Evolutionary conservation across 2,797 vertebrate genomes (phyloP).

Genomic region (Takifugu rubripes): DNA sequence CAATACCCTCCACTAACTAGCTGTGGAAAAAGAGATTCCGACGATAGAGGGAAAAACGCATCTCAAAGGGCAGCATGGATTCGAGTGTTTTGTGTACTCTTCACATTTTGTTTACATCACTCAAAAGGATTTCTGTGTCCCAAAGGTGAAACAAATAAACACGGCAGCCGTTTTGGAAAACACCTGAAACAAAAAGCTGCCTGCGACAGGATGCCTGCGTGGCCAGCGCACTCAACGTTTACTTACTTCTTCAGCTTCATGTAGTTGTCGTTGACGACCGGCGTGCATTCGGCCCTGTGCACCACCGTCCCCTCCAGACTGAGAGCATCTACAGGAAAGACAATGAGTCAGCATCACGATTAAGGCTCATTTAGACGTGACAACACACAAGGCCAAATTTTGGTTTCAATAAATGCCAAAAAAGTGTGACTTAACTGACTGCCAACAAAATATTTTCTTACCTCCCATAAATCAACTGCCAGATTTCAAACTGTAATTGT

Average conservation of each 20-base stretch:
- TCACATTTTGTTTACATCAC: constrained; percentile 12
- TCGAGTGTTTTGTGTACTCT: constrained; percentile 18
- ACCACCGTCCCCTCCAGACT: constrained; percentile 89
- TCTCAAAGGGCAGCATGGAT: constrained; percentile 29
- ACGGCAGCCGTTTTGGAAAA: constrained; percentile 10
- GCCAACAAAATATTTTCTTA: no score
- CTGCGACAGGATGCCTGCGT: no score
- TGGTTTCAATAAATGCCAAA: no score
- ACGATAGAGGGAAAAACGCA: constrained; percentile 25
- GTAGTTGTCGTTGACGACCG: constrained; percentile 86
- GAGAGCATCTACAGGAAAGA: constrained; percentile 78
- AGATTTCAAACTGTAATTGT: no score
- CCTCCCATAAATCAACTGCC: neutral
- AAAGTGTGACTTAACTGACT: no score
- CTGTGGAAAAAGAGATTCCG: constrained; percentile 36
- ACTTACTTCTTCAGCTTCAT: constrained; percentile 91
- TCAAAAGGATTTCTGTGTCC: constrained; percentile 7
- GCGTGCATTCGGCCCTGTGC: constrained; percentile 88
- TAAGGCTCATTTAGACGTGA: constrained; percentile 14
- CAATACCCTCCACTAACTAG: constrained; percentile 54
- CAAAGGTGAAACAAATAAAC: neutral
- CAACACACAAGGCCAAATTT: neutral
- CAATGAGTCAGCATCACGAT: constrained; percentile 46
- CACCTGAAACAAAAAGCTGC: neutral
- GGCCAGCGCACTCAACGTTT: constrained; percentile 1